Conservation (phyloP, 2,888 invertebrate species). For the Mimumesa dahlbomi region DNA sequence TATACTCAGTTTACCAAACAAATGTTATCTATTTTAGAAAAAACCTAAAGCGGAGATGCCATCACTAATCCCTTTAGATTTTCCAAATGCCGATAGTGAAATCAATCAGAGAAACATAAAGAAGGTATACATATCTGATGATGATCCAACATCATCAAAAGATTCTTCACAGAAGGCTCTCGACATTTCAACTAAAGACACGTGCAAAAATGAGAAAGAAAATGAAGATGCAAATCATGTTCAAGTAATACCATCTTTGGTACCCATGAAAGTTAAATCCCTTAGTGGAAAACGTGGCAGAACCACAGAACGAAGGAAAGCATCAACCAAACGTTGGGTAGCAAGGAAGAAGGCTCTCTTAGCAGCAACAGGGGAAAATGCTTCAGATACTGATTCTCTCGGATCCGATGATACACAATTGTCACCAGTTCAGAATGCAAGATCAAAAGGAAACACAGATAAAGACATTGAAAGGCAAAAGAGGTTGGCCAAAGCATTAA, state of each 20-base stretch:
- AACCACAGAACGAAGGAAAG: conserved; percentile 71
- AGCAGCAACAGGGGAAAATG: conserved; percentile 73
- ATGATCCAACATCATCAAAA: conserved; percentile 47
- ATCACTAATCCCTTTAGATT: conserved; percentile 34
- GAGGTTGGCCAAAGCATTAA: conserved; percentile 65
- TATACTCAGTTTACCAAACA: not conserved
- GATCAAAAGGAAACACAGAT: conserved; percentile 73
- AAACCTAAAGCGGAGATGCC: conserved; percentile 48
- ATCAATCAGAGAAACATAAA: conserved; percentile 20
- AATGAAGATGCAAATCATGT: conserved; percentile 1
- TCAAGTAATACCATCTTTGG: conserved; percentile 24
- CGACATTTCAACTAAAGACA: conserved; percentile 23
- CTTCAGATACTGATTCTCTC: conserved; percentile 75
- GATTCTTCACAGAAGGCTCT: conserved; percentile 38
- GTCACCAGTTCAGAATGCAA: conserved; percentile 76
- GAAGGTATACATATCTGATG: conserved; percentile 47
- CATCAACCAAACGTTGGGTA: conserved; percentile 77
- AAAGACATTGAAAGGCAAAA: conserved; percentile 68
- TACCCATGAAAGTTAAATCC: conserved; percentile 32
- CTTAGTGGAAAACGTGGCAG: conserved; percentile 62
- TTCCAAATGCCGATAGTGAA: conserved; percentile 17
- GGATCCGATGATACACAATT: conserved; percentile 71
- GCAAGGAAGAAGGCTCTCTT: conserved; percentile 76
- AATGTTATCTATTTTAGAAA: conserved; percentile 56
- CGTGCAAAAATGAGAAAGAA: conserved; percentile 28